Conservation (phyloP, 2,797 vertebrate genomes). For the Menidia menidia region DNA sequence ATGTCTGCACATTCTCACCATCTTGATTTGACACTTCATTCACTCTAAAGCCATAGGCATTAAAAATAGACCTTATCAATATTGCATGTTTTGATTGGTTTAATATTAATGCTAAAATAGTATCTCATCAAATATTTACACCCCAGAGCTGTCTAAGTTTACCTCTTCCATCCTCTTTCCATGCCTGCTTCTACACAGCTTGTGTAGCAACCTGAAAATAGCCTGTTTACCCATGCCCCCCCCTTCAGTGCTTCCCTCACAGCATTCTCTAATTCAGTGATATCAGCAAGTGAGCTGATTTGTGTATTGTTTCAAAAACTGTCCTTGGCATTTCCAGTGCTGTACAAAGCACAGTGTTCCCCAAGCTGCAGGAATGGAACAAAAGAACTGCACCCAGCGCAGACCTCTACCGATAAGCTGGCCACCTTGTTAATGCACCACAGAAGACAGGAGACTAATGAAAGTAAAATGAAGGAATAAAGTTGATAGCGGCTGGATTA, state of each 20-base stretch:
- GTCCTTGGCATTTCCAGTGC: slow-evolving; percentile 10
- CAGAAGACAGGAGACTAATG: slow-evolving; percentile 12
- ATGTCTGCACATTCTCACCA: slow-evolving; percentile 29
- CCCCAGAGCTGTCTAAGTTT: slow-evolving; percentile 58
- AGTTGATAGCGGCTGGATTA: slow-evolving; percentile 32
- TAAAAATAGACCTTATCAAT: slow-evolving; percentile 82
- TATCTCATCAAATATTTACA: slow-evolving; percentile 82
- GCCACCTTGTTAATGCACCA: slow-evolving; percentile 28
- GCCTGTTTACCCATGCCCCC: slow-evolving; percentile 40
- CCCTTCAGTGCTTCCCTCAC: background rate
- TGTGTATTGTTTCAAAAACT: slow-evolving; percentile 22
- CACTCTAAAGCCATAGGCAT: slow-evolving; percentile 59
- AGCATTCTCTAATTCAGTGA: slow-evolving; percentile 20
- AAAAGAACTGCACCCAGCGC: slow-evolving; percentile 31
- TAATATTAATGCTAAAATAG: slow-evolving; percentile 84
- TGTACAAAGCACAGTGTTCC: slow-evolving; percentile 23
- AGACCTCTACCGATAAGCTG: slow-evolving; percentile 7
- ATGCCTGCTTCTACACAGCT: slow-evolving; percentile 25
- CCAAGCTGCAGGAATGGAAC: slow-evolving; percentile 45
- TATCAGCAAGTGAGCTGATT: slow-evolving; percentile 26
- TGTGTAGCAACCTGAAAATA: slow-evolving; percentile 59
- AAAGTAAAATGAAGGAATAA: slow-evolving; percentile 27
- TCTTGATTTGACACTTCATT: slow-evolving; percentile 67
- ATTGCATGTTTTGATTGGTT: slow-evolving; percentile 80
- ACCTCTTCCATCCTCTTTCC: slow-evolving; percentile 24